Evolutionary conservation across 2,113 vertebrate species (phyloP), one percentile per base, ranked within the genome.

Genomic region (Ammodramus savannarum): DNA sequence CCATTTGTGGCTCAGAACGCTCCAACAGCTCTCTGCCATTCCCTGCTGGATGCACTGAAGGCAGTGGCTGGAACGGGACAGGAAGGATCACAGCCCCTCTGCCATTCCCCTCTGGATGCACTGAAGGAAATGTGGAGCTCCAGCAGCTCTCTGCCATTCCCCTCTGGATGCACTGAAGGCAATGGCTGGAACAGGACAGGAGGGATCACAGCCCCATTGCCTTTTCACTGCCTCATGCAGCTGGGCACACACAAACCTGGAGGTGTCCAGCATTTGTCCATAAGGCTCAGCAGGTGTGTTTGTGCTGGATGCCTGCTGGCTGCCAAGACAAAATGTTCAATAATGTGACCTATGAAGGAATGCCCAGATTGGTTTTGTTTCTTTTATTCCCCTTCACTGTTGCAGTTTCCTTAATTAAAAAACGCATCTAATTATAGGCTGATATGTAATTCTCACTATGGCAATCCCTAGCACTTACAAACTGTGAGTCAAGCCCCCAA

Each of bases 271-370:
- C 67, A 55, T 79, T 74, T 88, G 90, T 90, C 67, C 85, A 83
- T 63, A 90, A 92, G 85, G 90, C 79, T 84, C 72, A 92, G 54
- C 79, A 93, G 95, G 74, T 31, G 20, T 90, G 78, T 85, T 90
- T 79, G 74, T 43, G 49, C 58, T 85, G 90, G 55, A 92, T 69
- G 71, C 23, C 58, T 83, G 44, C 78, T 83, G 38, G 41, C 46
- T 90, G 92, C 90, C 88, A 88, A 86, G 92, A 77, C 62, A 88
- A 89, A 95, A 74, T 51, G 51, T 80, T 94, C 85, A 92, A 73
- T 72, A 66, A 57, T 14, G 51, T 19, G 32, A 80, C 83, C 86
- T 81, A 52, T 39, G 78, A 90, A 78, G 76, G 65, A 90, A 75
- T 72, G 57, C 75, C 55, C 57, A 74, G 80, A 90, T 72, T 61